Percentiles rank a stretch among this genome's conserved stretches.
phyloP scores from a whole-genome alignment of 2,888 invertebrate genomes.

The Drosophila picticornis region DNA sequence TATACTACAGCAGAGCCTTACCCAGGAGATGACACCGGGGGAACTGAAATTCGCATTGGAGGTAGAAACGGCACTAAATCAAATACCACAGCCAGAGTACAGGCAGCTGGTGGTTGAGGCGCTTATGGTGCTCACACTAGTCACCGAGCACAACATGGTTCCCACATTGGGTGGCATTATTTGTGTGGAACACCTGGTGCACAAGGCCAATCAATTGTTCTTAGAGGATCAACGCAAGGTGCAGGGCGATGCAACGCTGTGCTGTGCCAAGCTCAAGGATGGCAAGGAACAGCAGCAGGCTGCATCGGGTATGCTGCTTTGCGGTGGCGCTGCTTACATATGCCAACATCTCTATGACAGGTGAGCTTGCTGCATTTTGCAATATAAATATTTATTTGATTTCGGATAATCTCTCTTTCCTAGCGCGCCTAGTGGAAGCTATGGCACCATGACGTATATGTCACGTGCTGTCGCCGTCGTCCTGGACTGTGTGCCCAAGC shows the following conservation, averaged over 20 bases:
- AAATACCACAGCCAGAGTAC: slow-evolving; percentile 99
- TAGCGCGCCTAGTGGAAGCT: slow-evolving; percentile 98
- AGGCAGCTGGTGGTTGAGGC: slow-evolving; percentile 98
- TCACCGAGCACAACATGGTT: slow-evolving; percentile 94
- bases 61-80: slow-evolving; percentile 98
- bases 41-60: slow-evolving; percentile 99
- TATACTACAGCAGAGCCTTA: slow-evolving; percentile 95
- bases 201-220: slow-evolving; percentile 97
- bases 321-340: slow-evolving; percentile 97
- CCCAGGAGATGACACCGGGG: slow-evolving; percentile 99
- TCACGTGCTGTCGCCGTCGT: slow-evolving; percentile 92
- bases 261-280: slow-evolving; percentile 93
- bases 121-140: slow-evolving; percentile 96
- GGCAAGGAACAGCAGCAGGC: slow-evolving; percentile 87
- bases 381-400: neutral
- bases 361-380: slow-evolving; percentile 48
- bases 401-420: neutral
- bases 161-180: slow-evolving; percentile 91
- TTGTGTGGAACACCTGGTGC: slow-evolving; percentile 96
- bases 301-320: slow-evolving; percentile 89
- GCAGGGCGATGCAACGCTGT: slow-evolving; percentile 96
- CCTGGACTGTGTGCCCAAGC: slow-evolving; percentile 90
- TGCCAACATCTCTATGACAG: slow-evolving; percentile 98
- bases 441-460: slow-evolving; percentile 98
- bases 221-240: slow-evolving; percentile 97